These are phyloP conservation scores for Rhizoglyphus robini DNA, from an alignment of 1,140 invertebrate genomes.

Conservation along the genomic window DNA sequence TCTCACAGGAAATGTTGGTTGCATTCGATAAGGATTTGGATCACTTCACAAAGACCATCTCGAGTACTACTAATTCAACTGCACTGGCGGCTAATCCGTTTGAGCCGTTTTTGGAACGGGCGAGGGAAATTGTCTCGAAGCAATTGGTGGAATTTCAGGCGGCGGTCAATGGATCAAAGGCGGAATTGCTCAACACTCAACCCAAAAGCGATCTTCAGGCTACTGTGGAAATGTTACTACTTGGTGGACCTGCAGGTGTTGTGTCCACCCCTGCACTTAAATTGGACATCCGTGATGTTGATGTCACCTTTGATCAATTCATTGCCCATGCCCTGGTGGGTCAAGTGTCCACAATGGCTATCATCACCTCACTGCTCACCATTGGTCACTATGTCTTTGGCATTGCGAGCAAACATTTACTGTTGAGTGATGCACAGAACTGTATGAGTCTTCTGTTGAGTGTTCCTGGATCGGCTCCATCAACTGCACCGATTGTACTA, in stretches of 20 bases:
- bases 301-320: neutral
- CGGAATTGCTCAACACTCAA: neutral
- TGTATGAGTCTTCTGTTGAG: neutral
- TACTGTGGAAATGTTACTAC: neutral
- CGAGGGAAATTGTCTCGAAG: neutral
- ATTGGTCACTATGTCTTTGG: conserved; percentile 16
- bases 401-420: neutral
- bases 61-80: neutral
- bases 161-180: neutral
- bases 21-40: neutral
- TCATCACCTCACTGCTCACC: conserved; percentile 11
- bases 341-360: conserved; percentile 3
- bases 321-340: neutral
- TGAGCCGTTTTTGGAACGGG: conserved; percentile 6
- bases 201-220: conserved; percentile 14
- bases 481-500: neutral
- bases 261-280: neutral
- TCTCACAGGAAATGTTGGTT: neutral
- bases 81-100: neutral
- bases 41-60: neutral
- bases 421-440: neutral
- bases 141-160: neutral
- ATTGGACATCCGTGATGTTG: neutral
- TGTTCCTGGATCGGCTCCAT: neutral
- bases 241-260: neutral